Conservation (phyloP, 2,797 vertebrate species). For the Enteromius anoplus region DNA sequence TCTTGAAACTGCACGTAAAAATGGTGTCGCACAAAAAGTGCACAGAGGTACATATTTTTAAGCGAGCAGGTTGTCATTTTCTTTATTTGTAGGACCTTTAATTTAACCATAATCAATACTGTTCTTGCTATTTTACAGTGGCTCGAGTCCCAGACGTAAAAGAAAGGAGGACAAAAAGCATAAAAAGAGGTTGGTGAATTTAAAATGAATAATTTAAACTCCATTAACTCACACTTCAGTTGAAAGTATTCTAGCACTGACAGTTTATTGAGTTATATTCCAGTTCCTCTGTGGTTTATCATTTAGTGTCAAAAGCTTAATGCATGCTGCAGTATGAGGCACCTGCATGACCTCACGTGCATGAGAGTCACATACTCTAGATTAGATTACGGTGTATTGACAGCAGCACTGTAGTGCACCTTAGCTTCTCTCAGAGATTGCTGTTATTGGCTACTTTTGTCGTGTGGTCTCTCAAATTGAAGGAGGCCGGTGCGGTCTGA, state of each 20-base stretch:
- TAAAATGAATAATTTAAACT: neutral
- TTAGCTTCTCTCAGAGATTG: neutral
- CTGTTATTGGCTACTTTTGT: slow-evolving; percentile 33
- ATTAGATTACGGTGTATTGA: slow-evolving; percentile 32
- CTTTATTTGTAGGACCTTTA: neutral
- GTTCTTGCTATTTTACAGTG: slow-evolving; percentile 81
- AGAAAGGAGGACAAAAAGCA: slow-evolving; percentile 91
- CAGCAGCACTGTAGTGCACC: slow-evolving; percentile 13
- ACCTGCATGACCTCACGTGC: slow-evolving; percentile 25
- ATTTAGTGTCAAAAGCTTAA: slow-evolving; percentile 30
- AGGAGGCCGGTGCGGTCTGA: slow-evolving; percentile 17
- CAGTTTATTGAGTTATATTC: slow-evolving; percentile 26
- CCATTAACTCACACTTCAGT: slow-evolving; percentile 1
- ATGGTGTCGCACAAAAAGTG: too few relatives aligned
- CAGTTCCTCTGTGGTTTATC: slow-evolving; percentile 20
- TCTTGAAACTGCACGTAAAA: too few relatives aligned
- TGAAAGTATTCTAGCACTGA: slow-evolving; percentile 12
- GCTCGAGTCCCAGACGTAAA: slow-evolving; percentile 89
- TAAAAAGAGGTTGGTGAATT: slow-evolving; percentile 92
- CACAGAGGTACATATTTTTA: too few relatives aligned
- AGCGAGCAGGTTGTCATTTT: too few relatives aligned
- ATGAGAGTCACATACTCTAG: slow-evolving; percentile 30
- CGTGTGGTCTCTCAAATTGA: neutral
- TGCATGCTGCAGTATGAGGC: neutral
- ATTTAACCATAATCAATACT: neutral